Conservation (phyloP, 2,113 vertebrate genomes). For the Leptosomus discolor region DNA sequence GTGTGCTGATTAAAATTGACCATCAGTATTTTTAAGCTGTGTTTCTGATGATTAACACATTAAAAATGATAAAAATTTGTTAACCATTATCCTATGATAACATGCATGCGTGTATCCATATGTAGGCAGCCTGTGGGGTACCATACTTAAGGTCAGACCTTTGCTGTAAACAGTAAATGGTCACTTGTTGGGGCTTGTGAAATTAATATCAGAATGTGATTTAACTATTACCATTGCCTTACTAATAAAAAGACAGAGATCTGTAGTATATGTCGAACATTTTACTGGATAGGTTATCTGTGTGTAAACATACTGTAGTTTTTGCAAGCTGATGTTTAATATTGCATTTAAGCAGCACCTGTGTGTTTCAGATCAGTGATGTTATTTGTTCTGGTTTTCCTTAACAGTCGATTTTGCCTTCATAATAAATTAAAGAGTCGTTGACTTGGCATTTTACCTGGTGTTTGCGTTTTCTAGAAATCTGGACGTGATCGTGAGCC, state of each 20-base stretch:
- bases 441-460: background rate
- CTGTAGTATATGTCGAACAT: background rate
- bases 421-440: background rate
- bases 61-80: constrained; percentile 21
- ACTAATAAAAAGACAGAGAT: background rate
- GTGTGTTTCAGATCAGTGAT: background rate
- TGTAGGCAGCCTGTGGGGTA: background rate
- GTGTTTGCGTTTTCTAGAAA: background rate
- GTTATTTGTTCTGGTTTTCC: background rate
- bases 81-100: background rate
- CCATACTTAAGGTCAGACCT: constrained; percentile 23
- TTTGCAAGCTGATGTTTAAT: background rate
- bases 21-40: background rate
- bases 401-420: background rate
- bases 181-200: constrained; percentile 1
- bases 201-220: background rate
- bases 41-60: constrained; percentile 12
- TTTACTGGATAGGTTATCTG: constrained; percentile 18
- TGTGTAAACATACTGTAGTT: background rate
- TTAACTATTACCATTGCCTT: background rate
- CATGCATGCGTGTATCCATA: background rate
- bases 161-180: background rate
- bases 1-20: background rate
- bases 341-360: background rate
- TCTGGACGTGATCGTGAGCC: background rate